Evolutionary conservation across 1,140 invertebrate species (phyloP).

Genomic region (Ceratoteleas bidentatus): DNA sequence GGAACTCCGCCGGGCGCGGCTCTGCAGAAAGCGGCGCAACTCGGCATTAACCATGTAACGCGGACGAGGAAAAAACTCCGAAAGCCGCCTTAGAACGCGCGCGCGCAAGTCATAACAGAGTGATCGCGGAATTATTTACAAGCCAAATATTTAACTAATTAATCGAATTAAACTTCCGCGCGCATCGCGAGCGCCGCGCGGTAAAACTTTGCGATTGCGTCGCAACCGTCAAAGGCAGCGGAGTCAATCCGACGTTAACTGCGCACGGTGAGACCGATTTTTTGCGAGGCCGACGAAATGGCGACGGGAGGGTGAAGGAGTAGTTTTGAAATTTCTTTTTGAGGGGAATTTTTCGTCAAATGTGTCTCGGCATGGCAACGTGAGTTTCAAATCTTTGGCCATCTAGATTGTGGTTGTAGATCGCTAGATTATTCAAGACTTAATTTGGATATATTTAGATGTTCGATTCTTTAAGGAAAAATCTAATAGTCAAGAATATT

Average conservation of each 20-base stretch:
- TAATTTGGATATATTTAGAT: no score
- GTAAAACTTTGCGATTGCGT: slow-evolving; percentile 66
- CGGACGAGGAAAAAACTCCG: slow-evolving; percentile 2
- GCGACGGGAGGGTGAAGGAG: no score
- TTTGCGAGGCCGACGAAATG: no score
- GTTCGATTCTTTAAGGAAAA: no score
- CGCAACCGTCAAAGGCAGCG: slow-evolving; percentile 37
- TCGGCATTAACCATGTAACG: background rate
- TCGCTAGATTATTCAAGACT: no score
- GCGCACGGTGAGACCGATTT: no score
- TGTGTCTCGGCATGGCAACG: no score
- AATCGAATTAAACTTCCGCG: slow-evolving; percentile 58
- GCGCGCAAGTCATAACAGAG: slow-evolving; percentile 37
- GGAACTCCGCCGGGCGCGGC: no score
- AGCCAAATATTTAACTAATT: slow-evolving; percentile 59
- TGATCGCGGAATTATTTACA: slow-evolving; percentile 56
- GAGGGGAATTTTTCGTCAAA: slow-evolving; percentile 4
- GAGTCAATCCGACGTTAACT: slow-evolving; percentile 55
- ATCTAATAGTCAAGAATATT: no score
- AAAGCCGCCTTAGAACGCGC: slow-evolving; percentile 10
- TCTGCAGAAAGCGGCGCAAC: background rate
- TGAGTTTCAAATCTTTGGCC: no score
- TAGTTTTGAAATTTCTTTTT: slow-evolving; percentile 26
- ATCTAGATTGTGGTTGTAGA: no score
- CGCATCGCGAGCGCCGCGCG: slow-evolving; percentile 38